These are phyloP conservation scores for Hyaena hyaena DNA, from an alignment of 2,113 vertebrate species.

Conservation along the genomic window DNA sequence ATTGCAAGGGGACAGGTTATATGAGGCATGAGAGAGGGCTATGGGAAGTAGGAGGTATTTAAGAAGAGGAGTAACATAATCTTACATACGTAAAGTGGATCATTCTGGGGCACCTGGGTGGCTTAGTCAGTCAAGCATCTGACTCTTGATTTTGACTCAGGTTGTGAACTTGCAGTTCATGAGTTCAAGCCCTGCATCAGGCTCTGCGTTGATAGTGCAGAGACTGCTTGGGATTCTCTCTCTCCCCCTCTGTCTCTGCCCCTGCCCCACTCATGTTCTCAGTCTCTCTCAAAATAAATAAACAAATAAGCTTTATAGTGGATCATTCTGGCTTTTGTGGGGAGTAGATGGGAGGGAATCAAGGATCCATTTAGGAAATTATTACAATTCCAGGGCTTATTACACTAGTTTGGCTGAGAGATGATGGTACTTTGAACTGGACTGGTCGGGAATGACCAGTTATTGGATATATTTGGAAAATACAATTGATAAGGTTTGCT, in stretches of 20 bases:
- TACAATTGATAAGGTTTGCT: not conserved
- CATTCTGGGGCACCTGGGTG: no score
- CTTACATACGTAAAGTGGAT: not conserved
- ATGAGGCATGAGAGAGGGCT: not conserved
- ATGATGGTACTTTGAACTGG: not conserved
- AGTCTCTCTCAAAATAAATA: no score
- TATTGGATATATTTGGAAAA: not conserved
- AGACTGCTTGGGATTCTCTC: no score
- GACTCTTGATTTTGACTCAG: no score
- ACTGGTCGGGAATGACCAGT: not conserved
- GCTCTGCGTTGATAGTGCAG: no score
- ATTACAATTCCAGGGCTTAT: not conserved
- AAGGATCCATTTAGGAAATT: not conserved
- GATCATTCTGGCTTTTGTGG: not conserved
- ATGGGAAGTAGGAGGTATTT: accelerated
- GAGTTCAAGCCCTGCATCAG: no score
- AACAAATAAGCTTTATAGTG: not conserved
- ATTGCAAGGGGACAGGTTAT: not conserved
- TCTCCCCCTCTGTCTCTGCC: no score
- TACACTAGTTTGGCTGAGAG: not conserved
- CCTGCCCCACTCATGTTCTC: no score
- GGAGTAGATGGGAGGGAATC: not conserved
- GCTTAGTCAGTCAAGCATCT: no score
- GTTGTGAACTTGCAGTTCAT: no score
- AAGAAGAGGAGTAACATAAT: not conserved